Conservation (phyloP, 2,113 vertebrate species). For the Puffinus mauretanicus region DNA sequence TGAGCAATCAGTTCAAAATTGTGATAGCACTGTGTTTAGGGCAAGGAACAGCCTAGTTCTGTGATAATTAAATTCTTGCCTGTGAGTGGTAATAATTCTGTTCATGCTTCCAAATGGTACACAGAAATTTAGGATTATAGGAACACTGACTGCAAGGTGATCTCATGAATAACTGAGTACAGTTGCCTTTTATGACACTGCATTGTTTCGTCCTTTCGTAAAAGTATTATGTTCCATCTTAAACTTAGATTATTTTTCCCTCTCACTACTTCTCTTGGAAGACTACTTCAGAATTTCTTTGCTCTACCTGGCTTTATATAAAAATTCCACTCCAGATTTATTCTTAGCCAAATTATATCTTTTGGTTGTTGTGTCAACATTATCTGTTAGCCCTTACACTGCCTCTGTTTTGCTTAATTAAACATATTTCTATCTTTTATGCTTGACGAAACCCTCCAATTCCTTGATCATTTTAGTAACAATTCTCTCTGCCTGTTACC, state of each 20-base stretch:
- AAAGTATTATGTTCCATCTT: not conserved
- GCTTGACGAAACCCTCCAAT: not conserved
- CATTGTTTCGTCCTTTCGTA: not conserved
- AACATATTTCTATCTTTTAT: not conserved
- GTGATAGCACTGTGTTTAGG: not conserved
- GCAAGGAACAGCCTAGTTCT: not conserved
- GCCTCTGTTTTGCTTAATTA: not conserved
- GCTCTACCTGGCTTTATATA: not conserved
- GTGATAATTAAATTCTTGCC: not conserved
- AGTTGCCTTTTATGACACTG: not conserved
- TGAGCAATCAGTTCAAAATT: not conserved
- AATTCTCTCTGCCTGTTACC: not conserved
- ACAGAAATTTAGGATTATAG: not conserved
- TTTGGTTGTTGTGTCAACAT: not conserved
- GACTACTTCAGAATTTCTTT: not conserved
- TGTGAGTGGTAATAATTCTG: not conserved
- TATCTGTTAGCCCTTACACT: not conserved
- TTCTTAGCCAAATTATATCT: not conserved
- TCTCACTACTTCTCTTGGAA: not conserved
- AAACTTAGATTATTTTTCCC: not conserved
- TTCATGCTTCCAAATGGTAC: not conserved
- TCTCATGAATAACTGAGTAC: not conserved
- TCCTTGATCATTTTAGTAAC: not conserved
- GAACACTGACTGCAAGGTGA: not conserved
- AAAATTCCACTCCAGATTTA: not conserved